Percentiles rank a stretch among this genome's conserved stretches.
phyloP scores from a whole-genome alignment of 2,113 vertebrate species.

The Ochotona curzoniae region DNA sequence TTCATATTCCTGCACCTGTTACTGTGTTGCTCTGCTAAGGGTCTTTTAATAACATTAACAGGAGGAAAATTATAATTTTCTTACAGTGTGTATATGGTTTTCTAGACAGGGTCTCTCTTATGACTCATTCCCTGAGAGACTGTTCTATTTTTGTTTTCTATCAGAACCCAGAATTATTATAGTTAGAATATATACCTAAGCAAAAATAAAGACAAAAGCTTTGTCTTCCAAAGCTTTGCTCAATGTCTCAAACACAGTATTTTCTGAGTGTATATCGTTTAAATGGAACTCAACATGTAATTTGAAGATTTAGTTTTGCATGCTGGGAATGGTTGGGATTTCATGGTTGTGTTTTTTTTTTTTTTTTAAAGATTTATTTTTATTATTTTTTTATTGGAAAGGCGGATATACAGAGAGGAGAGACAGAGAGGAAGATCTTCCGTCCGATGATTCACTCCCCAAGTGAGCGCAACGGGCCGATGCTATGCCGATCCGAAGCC shows the following conservation, averaged over 20 bases:
- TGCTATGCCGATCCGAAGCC: too few species aligned
- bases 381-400: too few species aligned
- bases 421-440: too few species aligned
- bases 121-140: background rate
- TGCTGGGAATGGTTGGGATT: background rate
- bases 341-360: slow-evolving; percentile 15
- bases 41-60: background rate
- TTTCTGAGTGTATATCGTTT: background rate
- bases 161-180: background rate
- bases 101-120: background rate
- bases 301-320: background rate
- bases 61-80: background rate
- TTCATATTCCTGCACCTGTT: background rate
- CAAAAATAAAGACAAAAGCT: background rate
- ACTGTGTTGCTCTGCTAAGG: background rate
- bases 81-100: background rate
- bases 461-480: too few species aligned
- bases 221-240: background rate
- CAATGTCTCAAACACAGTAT: background rate
- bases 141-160: background rate
- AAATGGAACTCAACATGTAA: background rate
- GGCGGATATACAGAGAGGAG: too few species aligned
- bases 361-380: too few species aligned
- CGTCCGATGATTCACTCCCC: too few species aligned
- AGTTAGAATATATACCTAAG: background rate